Conservation (phyloP, 2,888 invertebrate genomes). For the Drosophila hamatofila region DNA sequence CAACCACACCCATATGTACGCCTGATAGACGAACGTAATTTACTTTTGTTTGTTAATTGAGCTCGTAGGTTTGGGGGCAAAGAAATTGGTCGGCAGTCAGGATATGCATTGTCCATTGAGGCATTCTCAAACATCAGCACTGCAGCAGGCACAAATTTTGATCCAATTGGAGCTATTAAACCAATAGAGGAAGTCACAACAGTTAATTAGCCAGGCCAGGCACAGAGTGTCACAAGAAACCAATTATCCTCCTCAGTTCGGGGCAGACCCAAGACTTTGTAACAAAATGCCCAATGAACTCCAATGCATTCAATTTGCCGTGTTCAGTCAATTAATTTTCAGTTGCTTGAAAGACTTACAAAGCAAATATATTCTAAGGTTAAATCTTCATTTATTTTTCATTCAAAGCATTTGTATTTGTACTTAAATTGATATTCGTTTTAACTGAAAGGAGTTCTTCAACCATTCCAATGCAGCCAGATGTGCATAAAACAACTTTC, state of each 20-base stretch:
- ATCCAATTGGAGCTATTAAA: slow-evolving; percentile 9
- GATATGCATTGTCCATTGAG: slow-evolving; percentile 20
- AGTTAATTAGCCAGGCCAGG: slow-evolving; percentile 20
- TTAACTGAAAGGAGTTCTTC: not conserved
- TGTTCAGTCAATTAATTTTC: not conserved
- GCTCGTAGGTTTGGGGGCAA: not conserved
- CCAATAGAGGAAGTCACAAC: not conserved
- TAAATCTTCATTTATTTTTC: not conserved
- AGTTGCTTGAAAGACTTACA: no score
- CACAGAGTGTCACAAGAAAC: not conserved
- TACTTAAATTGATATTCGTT: not conserved
- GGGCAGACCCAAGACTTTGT: not conserved
- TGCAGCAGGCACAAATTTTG: slow-evolving; percentile 13
- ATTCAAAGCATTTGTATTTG: not conserved
- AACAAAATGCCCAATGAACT: not conserved
- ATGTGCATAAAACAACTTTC: no score
- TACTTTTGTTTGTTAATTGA: slow-evolving; percentile 66
- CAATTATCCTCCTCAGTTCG: not conserved
- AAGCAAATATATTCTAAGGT: not conserved
- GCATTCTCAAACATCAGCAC: slow-evolving; percentile 8
- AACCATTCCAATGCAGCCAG: no score
- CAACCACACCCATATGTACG: slow-evolving; percentile 1
- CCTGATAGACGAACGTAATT: slow-evolving; percentile 47
- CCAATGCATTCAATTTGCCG: not conserved
- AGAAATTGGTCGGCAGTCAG: slow-evolving; percentile 2